Conservation (phyloP, 2,797 vertebrate species). For the Sciurus vulgaris region DNA sequence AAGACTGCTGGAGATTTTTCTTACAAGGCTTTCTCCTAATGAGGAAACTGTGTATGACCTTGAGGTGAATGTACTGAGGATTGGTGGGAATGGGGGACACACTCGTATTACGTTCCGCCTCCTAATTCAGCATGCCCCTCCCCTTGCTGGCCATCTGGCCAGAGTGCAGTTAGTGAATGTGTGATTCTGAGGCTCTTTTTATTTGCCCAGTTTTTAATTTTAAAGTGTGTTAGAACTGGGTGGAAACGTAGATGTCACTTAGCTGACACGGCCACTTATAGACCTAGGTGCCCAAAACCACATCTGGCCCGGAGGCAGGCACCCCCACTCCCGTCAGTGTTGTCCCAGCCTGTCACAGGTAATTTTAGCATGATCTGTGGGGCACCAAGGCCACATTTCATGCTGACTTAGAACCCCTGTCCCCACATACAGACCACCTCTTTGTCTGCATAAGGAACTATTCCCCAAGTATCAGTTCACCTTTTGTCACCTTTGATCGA, state of each 20-base stretch:
- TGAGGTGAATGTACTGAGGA: not conserved
- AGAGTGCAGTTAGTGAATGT: not conserved
- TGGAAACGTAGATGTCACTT: not conserved
- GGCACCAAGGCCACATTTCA: not conserved
- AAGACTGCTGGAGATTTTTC: not conserved
- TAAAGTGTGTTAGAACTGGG: not conserved
- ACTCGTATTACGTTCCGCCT: not conserved
- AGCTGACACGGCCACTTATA: not conserved
- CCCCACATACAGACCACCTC: not conserved
- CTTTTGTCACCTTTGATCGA: not conserved
- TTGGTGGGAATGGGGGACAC: not conserved
- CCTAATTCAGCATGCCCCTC: not conserved
- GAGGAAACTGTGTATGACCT: not conserved
- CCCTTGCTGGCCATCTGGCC: not conserved
- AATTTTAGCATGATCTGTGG: no score
- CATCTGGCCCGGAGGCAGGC: not conserved
- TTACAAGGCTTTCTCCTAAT: not conserved
- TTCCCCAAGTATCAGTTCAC: not conserved
- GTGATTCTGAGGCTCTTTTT: not conserved
- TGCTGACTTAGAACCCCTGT: not conserved
- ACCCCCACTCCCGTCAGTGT: accelerated
- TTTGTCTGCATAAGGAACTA: not conserved
- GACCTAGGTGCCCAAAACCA: not conserved
- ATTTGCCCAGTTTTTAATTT: not conserved
- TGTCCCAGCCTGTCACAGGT: accelerated